Percentiles rank a stretch among this genome's conserved stretches.
These are phyloP conservation scores for Nyctereutes procyonoides DNA, from an alignment of 2,113 vertebrate species.

Conservation along the genomic window DNA sequence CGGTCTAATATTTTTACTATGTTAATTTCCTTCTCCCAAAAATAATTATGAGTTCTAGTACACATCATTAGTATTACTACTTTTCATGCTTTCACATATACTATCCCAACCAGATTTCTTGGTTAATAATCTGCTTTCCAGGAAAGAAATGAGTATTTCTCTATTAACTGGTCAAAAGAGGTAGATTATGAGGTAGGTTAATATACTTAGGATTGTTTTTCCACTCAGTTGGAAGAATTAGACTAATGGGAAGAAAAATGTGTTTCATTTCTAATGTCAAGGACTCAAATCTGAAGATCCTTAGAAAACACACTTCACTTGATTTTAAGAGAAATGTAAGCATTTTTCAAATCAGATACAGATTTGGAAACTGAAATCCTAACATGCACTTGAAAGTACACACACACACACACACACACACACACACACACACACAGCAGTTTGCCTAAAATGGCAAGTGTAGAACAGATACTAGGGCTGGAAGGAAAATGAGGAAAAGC, in stretches of 20 bases:
- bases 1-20: slow-evolving; percentile 20
- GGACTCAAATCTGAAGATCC: slow-evolving; percentile 31
- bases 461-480: background rate
- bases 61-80: background rate
- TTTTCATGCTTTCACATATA: slow-evolving; percentile 14
- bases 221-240: slow-evolving; percentile 8
- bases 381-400: background rate
- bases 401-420: background rate
- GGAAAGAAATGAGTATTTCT: slow-evolving; percentile 48
- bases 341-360: slow-evolving; percentile 45
- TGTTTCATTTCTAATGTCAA: slow-evolving; percentile 49
- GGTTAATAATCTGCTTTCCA: background rate
- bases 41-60: slow-evolving; percentile 37
- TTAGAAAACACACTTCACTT: background rate
- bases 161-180: background rate
- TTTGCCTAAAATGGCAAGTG: background rate
- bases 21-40: slow-evolving; percentile 4
- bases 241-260: background rate
- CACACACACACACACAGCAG: background rate
- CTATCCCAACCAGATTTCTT: slow-evolving; percentile 15
- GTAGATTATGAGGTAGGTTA: slow-evolving; percentile 19
- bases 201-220: slow-evolving; percentile 19
- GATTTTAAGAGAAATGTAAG: slow-evolving; percentile 49
- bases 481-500: background rate
- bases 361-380: slow-evolving; percentile 46